Conservation (phyloP, 1,140 invertebrate genomes). For the Rhopalosiphum padi region DNA sequence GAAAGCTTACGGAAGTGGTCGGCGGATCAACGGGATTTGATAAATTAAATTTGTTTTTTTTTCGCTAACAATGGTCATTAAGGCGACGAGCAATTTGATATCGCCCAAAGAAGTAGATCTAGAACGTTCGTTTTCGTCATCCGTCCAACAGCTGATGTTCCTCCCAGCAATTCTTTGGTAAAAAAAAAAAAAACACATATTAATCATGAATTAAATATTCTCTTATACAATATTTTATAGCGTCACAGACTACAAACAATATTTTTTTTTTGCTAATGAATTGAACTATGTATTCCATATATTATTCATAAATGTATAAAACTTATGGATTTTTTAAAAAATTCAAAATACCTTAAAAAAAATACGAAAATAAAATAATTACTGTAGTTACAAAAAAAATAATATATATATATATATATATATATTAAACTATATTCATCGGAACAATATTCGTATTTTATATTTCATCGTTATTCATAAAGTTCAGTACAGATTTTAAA, state of each 20-base stretch:
- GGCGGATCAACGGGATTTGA: constrained; percentile 36
- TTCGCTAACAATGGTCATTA: not conserved
- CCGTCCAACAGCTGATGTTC: not conserved
- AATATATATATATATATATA: too few relatives aligned
- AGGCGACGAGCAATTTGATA: not conserved
- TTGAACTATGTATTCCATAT: too few relatives aligned
- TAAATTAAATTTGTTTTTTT: constrained; percentile 42
- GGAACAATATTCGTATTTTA: not conserved
- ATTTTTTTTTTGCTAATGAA: too few relatives aligned
- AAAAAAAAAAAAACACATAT: not conserved
- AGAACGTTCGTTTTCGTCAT: not conserved
- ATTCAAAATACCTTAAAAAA: too few relatives aligned
- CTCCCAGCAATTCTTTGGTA: not conserved
- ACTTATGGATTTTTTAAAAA: too few relatives aligned
- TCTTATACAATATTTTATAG: too few relatives aligned
- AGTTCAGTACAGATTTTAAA: not conserved
- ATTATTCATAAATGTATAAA: too few relatives aligned
- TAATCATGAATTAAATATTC: too few relatives aligned
- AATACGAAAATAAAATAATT: too few relatives aligned
- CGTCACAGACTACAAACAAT: too few relatives aligned
- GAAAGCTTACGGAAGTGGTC: not conserved
- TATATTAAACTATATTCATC: not conserved
- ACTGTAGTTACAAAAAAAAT: too few relatives aligned
- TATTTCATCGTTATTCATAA: not conserved
- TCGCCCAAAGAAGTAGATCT: not conserved